phyloP scores from a whole-genome alignment of 2,888 invertebrate species.

The Protodeltote pygarga region DNA sequence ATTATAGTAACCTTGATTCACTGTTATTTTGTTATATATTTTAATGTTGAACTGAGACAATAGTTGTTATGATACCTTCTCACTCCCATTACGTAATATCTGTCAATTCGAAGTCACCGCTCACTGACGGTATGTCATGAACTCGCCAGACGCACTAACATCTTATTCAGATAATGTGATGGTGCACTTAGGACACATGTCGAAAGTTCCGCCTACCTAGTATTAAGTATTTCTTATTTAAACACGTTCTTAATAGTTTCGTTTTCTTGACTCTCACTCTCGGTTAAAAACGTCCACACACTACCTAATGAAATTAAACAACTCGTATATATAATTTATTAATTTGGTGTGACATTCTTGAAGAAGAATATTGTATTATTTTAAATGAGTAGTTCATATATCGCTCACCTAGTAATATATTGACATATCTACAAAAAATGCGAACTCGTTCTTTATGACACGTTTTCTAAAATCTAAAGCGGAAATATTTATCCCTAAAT shows the following conservation, averaged over 20 bases:
- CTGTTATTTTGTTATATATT: neutral
- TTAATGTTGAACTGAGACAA: neutral
- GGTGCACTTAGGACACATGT: slow-evolving; percentile 72
- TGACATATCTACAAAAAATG: too few species aligned
- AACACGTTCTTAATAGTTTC: slow-evolving; percentile 44
- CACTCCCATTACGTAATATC: slow-evolving; percentile 3
- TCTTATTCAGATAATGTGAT: slow-evolving; percentile 41
- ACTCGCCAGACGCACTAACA: slow-evolving; percentile 28
- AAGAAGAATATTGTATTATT: too few species aligned
- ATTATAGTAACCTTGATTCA: neutral
- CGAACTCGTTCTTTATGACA: too few species aligned
- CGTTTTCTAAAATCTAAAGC: too few species aligned
- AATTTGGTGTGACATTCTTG: too few species aligned
- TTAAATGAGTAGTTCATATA: too few species aligned
- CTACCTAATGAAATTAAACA: too few species aligned
- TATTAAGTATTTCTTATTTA: slow-evolving; percentile 62
- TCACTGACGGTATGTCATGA: slow-evolving; percentile 22
- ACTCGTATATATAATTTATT: too few species aligned
- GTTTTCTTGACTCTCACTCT: slow-evolving; percentile 43
- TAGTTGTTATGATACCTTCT: slow-evolving; percentile 3
- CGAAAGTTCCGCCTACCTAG: slow-evolving; percentile 81
- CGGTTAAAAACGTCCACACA: too few species aligned
- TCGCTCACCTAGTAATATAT: too few species aligned
- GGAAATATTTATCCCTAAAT: too few species aligned
- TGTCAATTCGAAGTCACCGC: slow-evolving; percentile 9